A percentile compares a stretch with the other conserved stretches of the same genome.
Conservation (phyloP, 2,113 vertebrate genomes). For the Microcebus murinus region DNA sequence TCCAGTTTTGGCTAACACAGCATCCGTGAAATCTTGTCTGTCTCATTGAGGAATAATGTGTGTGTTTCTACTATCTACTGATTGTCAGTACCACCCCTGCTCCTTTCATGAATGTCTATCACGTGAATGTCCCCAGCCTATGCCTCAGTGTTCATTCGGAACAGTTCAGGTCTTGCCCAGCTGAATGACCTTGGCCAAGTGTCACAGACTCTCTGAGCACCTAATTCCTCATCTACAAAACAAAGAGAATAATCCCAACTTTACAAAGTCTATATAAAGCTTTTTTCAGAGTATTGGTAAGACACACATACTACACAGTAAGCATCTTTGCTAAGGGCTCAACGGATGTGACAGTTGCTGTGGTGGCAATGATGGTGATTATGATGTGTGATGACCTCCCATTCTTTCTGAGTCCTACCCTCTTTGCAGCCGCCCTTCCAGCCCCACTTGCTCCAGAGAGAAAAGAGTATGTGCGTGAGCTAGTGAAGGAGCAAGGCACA, state of each 20-base stretch:
- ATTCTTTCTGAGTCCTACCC: background rate
- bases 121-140: too few species aligned
- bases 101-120: background rate
- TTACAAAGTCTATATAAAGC: background rate
- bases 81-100: background rate
- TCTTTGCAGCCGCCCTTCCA: background rate
- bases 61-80: background rate
- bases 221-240: background rate
- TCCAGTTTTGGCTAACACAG: background rate
- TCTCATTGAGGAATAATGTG: background rate
- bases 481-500: background rate
- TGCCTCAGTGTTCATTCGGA: background rate
- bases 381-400: accelerated
- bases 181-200: background rate
- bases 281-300: background rate
- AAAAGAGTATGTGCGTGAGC: too few species aligned
- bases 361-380: accelerated
- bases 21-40: background rate
- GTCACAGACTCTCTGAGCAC: background rate
- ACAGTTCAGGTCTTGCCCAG: too few species aligned
- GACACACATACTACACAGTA: accelerated
- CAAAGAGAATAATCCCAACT: background rate
- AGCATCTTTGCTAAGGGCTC: too few species aligned
- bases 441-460: background rate
- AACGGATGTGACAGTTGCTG: accelerated